Evolutionary conservation across 1,140 invertebrate genomes (phyloP).

Genomic region (Anastrepha ludens): DNA sequence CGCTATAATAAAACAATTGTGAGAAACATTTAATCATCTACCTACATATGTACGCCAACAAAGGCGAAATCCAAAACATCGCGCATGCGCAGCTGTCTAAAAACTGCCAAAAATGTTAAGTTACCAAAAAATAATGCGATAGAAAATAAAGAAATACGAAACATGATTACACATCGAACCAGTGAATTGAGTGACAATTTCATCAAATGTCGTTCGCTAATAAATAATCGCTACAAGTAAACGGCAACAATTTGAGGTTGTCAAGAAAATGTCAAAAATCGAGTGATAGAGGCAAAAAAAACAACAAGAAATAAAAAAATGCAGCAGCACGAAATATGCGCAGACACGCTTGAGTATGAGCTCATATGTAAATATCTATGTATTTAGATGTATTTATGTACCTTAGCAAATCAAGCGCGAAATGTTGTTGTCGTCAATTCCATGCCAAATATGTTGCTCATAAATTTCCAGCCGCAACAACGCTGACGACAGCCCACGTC

Average conservation of each 20-base stretch:
- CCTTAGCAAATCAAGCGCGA: neutral
- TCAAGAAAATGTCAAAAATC: slow-evolving; percentile 27
- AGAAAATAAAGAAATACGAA: slow-evolving; percentile 14
- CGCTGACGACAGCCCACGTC: neutral
- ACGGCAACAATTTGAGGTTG: slow-evolving; percentile 34
- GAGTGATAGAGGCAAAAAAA: neutral
- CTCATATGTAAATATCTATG: no score
- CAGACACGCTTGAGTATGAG: neutral
- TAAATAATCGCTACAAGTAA: slow-evolving; percentile 43
- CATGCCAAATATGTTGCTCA: neutral
- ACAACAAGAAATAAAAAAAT: neutral
- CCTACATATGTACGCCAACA: no score
- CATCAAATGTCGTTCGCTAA: slow-evolving; percentile 30
- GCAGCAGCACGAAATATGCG: neutral
- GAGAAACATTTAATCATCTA: no score
- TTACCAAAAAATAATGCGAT: neutral
- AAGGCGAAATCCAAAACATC: no score
- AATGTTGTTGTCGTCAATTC: slow-evolving; percentile 33
- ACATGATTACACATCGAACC: neutral
- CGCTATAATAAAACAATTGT: no score
- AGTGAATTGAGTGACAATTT: slow-evolving; percentile 40
- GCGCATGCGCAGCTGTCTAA: slow-evolving; percentile 50
- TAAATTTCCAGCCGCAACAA: slow-evolving; percentile 21
- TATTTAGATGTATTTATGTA: no score
- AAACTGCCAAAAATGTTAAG: neutral